Evolutionary conservation across 2,113 vertebrate genomes (phyloP), one percentile per base, ranked within the genome.

Genomic region (Miniopterus natalensis): DNA sequence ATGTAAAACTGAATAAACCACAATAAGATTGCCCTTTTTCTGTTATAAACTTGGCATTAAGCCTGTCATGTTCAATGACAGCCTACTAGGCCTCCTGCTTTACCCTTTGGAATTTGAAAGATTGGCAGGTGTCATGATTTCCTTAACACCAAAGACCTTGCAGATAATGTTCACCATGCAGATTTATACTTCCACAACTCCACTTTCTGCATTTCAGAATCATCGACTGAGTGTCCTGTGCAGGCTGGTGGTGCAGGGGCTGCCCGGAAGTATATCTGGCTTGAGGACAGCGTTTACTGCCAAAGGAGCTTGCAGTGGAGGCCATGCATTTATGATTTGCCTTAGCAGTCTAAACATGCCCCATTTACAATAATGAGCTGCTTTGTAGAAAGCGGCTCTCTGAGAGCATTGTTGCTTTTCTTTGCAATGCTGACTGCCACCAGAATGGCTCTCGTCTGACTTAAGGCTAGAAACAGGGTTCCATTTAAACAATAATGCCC

Each of bases 41-140:
- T 98, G 98, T 99, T 99, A 99, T 99, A 99, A 99, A 99, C 98
- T 99, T 99, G 99, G 99, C 99, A 99, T 99, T 99, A 99, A 99
- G 99, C 99, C 99, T 99, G 99, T 99, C 99, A 99, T 99, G 99
- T 99, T 99, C 99, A 98, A 99, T 99, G 99, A 99, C 99, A 99
- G 99, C 99, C 98, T 99, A 99, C 99, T 99, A 99, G 99, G 99
- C 99, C 99, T 99, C 98, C 98, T 98, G 99, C 99, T 98, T 99
- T 99, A 99, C 99, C 99, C 99, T 99, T 99, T 99, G 99, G 99
- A 99, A 98, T 98, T 98, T 98, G 98, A 98, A 99, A 99, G 99
- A 99, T 99, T 99, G 98, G 98, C 99, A 99, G 99, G 99, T 99
- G 99, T 99, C 98, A 98, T 99, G 98, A 99, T 99, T 99, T 99